A percentile compares a stretch with the other conserved stretches of the same genome.
Evolutionary conservation across 30 jellyfish, hydroid and myxozoan genomes (phyloP).

Genomic region (Catostylus mosaicus): DNA sequence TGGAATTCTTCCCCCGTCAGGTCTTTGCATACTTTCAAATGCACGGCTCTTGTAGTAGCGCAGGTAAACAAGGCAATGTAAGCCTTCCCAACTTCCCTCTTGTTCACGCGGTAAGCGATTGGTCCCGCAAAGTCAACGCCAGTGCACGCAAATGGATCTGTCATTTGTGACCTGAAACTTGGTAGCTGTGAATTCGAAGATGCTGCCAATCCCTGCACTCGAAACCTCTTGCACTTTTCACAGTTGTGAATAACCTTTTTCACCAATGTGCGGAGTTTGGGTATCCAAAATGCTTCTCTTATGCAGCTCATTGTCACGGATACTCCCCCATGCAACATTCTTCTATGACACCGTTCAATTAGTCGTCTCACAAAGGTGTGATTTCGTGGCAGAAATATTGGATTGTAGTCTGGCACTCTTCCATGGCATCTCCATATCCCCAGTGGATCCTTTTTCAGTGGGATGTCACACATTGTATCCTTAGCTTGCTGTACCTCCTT

Average conservation of each 20-base stretch:
- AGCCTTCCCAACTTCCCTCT: not conserved
- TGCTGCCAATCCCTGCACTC: conserved; percentile 46
- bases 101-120: conserved; percentile 18
- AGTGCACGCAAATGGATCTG: conserved; percentile 19
- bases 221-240: conserved; percentile 24
- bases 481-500: conserved; percentile 35
- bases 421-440: conserved; percentile 56
- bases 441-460: not conserved
- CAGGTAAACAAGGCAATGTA: conserved; percentile 49
- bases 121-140: conserved; percentile 40
- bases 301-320: conserved; percentile 48
- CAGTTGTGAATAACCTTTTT: conserved; percentile 4
- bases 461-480: conserved; percentile 10
- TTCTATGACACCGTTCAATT: conserved; percentile 41
- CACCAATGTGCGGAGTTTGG: conserved; percentile 18
- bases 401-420: conserved; percentile 46
- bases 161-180: conserved; percentile 30
- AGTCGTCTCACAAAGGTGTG: conserved; percentile 35
- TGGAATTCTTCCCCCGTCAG: conserved; percentile 52
- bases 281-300: conserved; percentile 55
- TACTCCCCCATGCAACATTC: conserved; percentile 63
- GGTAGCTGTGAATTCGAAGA: conserved; percentile 45
- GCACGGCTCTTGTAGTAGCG: conserved; percentile 41
- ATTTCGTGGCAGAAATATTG: conserved; percentile 49
- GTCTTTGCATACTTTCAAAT: conserved; percentile 44